These are phyloP conservation scores for Xyrauchen texanus DNA, from an alignment of 2,113 vertebrate species.

Conservation along the genomic window DNA sequence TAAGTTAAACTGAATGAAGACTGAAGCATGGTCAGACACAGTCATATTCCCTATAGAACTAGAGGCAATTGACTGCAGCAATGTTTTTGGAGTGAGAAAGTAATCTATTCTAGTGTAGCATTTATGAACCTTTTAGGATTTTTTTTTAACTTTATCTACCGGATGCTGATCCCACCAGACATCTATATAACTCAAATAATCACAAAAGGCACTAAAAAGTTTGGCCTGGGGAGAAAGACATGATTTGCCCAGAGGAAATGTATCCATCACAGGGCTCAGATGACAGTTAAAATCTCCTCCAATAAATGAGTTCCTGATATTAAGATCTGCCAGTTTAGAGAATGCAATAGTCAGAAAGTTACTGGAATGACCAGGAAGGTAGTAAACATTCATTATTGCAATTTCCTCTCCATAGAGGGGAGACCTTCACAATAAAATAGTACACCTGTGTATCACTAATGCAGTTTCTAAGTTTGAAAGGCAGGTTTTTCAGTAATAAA, in stretches of 20 bases:
- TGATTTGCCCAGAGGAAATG: neutral
- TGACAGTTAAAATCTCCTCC: neutral
- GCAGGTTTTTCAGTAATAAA: neutral
- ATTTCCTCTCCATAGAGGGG: neutral
- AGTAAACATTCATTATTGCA: neutral
- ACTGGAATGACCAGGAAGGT: neutral
- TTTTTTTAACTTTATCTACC: neutral
- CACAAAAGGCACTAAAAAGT: conserved; percentile 11
- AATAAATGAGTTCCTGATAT: neutral
- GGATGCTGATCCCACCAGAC: conserved; percentile 7
- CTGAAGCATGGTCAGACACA: no score
- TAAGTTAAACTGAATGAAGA: no score
- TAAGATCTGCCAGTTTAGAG: neutral
- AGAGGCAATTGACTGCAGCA: no score
- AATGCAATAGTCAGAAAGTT: neutral
- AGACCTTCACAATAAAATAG: neutral
- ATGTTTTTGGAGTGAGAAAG: neutral
- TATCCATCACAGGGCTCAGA: conserved; percentile 12
- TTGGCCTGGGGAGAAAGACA: neutral
- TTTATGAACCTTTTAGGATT: neutral
- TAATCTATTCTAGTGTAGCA: neutral
- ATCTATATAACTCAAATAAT: conserved; percentile 16
- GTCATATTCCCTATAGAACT: no score
- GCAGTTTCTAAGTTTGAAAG: neutral
- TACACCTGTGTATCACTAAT: neutral